A percentile compares a stretch with the other conserved stretches of the same genome.
phyloP scores from a whole-genome alignment of 2,113 vertebrate species.

The Gymnorhina tibicen region DNA sequence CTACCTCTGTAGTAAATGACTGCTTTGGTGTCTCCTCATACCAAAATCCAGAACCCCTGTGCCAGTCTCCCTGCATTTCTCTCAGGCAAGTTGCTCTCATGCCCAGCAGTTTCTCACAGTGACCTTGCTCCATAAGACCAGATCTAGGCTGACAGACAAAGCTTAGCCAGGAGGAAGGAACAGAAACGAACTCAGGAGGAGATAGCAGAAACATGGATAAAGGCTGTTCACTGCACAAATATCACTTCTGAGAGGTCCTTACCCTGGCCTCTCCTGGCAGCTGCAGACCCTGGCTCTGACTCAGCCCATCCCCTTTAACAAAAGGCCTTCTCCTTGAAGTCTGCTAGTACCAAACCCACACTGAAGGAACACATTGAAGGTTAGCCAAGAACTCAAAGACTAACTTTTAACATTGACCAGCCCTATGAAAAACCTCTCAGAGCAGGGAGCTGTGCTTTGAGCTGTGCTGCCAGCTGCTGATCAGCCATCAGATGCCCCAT shows the following conservation, averaged over 20 bases:
- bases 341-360: background rate
- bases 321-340: background rate
- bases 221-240: background rate
- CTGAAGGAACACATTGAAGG: background rate
- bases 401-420: background rate
- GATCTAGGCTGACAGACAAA: background rate
- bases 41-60: background rate
- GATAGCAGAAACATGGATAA: background rate
- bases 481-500: background rate
- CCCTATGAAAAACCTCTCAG: background rate
- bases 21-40: background rate
- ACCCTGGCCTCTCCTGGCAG: background rate
- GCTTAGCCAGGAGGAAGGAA: background rate
- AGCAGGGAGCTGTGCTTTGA: background rate
- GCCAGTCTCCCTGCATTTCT: background rate
- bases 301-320: background rate
- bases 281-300: background rate
- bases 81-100: background rate
- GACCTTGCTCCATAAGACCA: background rate
- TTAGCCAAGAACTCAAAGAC: background rate
- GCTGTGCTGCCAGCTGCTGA: background rate
- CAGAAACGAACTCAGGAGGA: background rate
- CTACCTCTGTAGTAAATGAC: background rate
- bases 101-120: background rate
- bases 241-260: background rate